Base-by-base conservation (phyloP, 2,888 invertebrate genomes). In the Pachliopta kotzebuea region DNA sequence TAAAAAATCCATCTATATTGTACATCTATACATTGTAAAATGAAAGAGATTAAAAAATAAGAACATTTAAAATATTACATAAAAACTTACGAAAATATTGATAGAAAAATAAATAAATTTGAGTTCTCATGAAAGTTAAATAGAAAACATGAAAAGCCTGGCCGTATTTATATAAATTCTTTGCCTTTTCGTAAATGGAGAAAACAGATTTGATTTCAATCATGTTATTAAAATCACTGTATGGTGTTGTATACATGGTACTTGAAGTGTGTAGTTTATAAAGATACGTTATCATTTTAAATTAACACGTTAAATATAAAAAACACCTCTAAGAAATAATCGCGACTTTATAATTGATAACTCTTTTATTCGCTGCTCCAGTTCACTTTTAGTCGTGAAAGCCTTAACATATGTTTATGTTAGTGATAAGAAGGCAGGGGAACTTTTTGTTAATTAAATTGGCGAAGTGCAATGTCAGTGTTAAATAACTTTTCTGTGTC, bases 401-500 rank as follows among this genome's bases (percentile, higher is more conserved):
- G 53, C 42, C 53, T 56, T 55, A 29, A 55, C 55, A 62, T 67
- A 63, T 66, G 53, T 62, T 55, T 29, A 63, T 64, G 52, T 31
- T 31, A 60, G 65, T 68, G 70, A 69, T 71, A 73, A 68, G 65
- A 57, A 4, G 24, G 49, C 23, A 52, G 20, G 6, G 17, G n/a
- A 57, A 24, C 20, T 56, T 50, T 55, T 24, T 42, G 65, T 61
- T 56, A 53, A 45, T 23, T 56, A 21, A 56, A 56, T 31, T 26
- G 18, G 52, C 21, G 20, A 14, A 24, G 57, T 65, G 69, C 55
- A 67, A 90, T 90, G 89, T 90, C 90, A 68, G 83, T 88, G 72
- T 70, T 90, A 42, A 90, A 89, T 70, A 90, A 90, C 67, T 90
- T 90, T 67, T 84, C 85, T 29, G 89, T 89, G 67, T 83, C 84